Evolutionary conservation across 2,113 vertebrate genomes (phyloP).

Genomic region (Gadus chalcogrammus): DNA sequence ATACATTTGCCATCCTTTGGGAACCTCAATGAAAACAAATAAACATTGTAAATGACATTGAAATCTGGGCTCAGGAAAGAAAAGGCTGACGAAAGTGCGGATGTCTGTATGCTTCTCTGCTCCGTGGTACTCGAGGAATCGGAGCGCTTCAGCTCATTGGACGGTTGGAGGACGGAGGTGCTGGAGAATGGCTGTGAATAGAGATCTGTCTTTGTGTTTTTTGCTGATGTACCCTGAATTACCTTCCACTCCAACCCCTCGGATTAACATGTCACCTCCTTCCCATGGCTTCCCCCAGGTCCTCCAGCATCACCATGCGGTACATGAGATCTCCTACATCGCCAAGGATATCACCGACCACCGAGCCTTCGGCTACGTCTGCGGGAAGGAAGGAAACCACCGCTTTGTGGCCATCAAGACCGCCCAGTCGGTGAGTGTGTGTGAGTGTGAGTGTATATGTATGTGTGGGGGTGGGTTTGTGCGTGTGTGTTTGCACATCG

Average conservation of each 20-base stretch:
- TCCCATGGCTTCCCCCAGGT: constrained; percentile 68
- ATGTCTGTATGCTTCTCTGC: too few species aligned
- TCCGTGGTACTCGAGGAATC: too few species aligned
- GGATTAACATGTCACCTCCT: not conserved
- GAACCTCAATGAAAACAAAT: too few species aligned
- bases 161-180: too few species aligned
- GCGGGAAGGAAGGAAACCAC: constrained; percentile 97
- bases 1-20: too few species aligned
- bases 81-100: too few species aligned
- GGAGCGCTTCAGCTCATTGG: too few species aligned
- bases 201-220: too few species aligned
- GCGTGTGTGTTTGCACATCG: not conserved
- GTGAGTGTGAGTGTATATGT: constrained; percentile 38
- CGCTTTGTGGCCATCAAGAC: constrained; percentile 99
- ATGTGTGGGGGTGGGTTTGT: not conserved
- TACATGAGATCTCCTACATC: constrained; percentile 99
- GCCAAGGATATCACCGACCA: constrained; percentile 99
- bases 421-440: constrained; percentile 89
- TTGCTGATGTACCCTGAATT: too few species aligned
- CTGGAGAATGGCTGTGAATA: too few species aligned
- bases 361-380: constrained; percentile 95
- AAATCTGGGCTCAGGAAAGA: too few species aligned
- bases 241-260: not conserved
- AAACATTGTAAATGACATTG: too few species aligned
- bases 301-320: constrained; percentile 94